Conservation (phyloP, 2,888 invertebrate species). For the Acheta domesticus region DNA sequence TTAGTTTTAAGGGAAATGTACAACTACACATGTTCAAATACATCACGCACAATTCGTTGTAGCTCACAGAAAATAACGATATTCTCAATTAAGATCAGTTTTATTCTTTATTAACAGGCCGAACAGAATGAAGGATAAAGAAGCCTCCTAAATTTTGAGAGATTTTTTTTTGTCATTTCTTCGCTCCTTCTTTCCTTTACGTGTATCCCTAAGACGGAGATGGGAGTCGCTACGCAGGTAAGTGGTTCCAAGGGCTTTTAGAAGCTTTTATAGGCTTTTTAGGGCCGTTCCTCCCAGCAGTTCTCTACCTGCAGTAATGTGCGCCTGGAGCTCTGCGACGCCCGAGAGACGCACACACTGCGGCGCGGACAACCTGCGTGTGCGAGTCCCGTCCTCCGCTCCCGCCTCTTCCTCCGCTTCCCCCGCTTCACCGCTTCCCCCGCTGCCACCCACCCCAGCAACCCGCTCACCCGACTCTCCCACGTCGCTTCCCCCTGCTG, state of each 20-base stretch:
- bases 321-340: background rate
- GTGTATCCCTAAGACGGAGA: background rate
- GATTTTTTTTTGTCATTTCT: background rate
- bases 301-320: conserved; percentile 5
- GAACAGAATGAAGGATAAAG: no score
- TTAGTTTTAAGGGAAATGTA: no score
- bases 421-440: no score
- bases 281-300: background rate
- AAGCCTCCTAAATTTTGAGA: background rate
- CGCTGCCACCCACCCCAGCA: background rate
- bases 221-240: conserved; percentile 10
- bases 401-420: no score
- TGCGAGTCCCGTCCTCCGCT: no score
- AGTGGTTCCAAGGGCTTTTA: conserved; percentile 18
- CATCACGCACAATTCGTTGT: no score
- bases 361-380: no score
- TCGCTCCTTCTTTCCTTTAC: background rate
- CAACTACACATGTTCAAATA: no score
- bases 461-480: background rate
- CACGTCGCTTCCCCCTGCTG: background rate
- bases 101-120: no score
- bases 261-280: conserved; percentile 10
- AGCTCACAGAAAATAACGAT: no score
- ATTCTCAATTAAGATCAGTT: no score
- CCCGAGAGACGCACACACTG: no score